These are phyloP conservation scores for Lepus europaeus DNA, from an alignment of 2,113 vertebrate species.

Conservation along the genomic window DNA sequence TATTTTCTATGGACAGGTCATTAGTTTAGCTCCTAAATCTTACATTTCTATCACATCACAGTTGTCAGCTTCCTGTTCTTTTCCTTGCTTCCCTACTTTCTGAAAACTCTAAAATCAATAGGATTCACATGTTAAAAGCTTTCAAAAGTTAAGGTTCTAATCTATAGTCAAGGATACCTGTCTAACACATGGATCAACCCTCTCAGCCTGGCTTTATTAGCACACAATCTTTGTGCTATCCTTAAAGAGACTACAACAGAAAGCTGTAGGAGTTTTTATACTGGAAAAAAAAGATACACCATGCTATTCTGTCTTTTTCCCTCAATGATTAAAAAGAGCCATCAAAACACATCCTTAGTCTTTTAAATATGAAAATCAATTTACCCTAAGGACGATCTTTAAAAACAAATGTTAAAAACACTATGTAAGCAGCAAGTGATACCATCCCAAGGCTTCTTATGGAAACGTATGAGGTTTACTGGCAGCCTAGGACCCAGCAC, in stretches of 20 bases:
- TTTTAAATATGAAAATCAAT: background rate
- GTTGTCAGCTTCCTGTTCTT: background rate
- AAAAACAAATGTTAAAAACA: background rate
- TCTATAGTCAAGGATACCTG: background rate
- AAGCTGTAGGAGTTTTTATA: background rate
- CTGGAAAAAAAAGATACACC: background rate
- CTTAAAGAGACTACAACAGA: background rate
- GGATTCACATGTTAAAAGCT: background rate
- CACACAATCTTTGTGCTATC: background rate
- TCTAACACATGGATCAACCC: background rate
- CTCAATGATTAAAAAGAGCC: background rate
- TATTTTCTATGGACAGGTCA: background rate
- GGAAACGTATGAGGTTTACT: too few species aligned
- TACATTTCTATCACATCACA: conserved; percentile 30
- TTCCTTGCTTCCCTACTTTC: conserved; percentile 13
- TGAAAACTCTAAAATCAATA: background rate
- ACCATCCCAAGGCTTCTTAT: too few species aligned
- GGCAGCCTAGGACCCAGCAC: too few species aligned
- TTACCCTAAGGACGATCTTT: background rate
- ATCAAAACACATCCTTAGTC: background rate
- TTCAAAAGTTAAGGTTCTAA: background rate
- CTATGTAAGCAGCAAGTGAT: too few species aligned
- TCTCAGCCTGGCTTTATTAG: background rate
- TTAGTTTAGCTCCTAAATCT: background rate
- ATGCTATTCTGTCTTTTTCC: background rate